A percentile compares a stretch with the other conserved stretches of the same genome.
Evolutionary conservation across 2,797 vertebrate genomes (phyloP).

Genomic region (Pristis pectinata): DNA sequence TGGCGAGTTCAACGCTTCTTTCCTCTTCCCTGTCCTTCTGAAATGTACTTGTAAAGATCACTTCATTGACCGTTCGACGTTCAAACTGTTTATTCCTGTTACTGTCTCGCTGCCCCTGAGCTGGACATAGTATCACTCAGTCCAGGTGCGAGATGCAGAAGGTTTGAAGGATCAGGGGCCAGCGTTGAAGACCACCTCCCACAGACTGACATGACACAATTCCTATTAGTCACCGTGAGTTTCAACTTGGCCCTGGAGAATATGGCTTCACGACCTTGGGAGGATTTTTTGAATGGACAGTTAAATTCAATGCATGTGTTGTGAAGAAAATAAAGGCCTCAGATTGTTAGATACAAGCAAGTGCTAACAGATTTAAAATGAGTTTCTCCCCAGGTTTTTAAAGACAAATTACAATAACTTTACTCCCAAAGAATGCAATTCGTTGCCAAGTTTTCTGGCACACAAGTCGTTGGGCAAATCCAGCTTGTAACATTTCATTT

Average conservation of each 20-base stretch:
- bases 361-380: background rate
- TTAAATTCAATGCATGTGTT: background rate
- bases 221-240: background rate
- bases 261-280: background rate
- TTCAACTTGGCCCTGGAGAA: background rate
- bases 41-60: background rate
- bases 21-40: background rate
- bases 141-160: background rate
- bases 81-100: background rate
- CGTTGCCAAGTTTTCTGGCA: background rate
- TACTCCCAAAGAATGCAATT: background rate
- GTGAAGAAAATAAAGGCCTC: background rate
- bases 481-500: background rate
- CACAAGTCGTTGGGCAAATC: background rate
- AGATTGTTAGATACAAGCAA: background rate
- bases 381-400: background rate
- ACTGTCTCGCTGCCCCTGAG: background rate
- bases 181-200: background rate
- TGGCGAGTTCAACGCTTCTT: too few relatives aligned
- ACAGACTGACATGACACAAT: background rate
- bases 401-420: slow-evolving; percentile 11
- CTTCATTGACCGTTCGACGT: background rate
- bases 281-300: background rate
- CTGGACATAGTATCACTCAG: too few relatives aligned
- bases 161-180: background rate